phyloP scores from a whole-genome alignment of 2,888 invertebrate genomes.

The Drosophila austrosaltans region DNA sequence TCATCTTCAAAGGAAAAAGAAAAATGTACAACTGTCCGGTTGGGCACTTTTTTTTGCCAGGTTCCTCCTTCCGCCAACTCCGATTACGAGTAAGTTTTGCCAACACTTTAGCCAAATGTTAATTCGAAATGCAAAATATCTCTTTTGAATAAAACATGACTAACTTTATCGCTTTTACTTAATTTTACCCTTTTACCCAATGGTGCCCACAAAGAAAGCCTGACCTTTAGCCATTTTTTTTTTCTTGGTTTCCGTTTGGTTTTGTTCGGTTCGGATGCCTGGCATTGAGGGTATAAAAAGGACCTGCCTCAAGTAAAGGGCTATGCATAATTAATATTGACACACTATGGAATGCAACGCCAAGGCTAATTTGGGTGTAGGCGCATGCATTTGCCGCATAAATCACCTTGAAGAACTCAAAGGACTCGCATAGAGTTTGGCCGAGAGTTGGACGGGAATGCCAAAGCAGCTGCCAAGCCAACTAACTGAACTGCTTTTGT shows the following conservation, averaged over 20 bases:
- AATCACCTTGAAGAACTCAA: slow-evolving; percentile 65
- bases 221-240: not conserved
- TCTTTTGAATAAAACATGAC: slow-evolving; percentile 8
- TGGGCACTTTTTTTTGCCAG: not conserved
- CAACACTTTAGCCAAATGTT: slow-evolving; percentile 7
- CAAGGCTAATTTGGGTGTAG: slow-evolving; percentile 71
- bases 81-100: not conserved
- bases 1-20: slow-evolving; percentile 2
- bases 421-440: slow-evolving; percentile 26
- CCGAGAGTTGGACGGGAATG: not conserved
- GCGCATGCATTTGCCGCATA: slow-evolving; percentile 67
- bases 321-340: slow-evolving; percentile 75
- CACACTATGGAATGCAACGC: slow-evolving; percentile 64
- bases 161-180: slow-evolving; percentile 12
- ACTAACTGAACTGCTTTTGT: slow-evolving; percentile 56
- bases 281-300: slow-evolving; percentile 34
- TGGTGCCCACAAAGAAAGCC: slow-evolving; percentile 9
- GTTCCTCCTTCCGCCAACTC: not conserved
- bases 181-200: slow-evolving; percentile 9
- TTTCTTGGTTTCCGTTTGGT: not conserved
- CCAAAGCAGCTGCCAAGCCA: slow-evolving; percentile 26
- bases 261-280: not conserved
- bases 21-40: slow-evolving; percentile 2
- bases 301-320: slow-evolving; percentile 1
- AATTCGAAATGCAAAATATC: slow-evolving; percentile 13